phyloP scores from a whole-genome alignment of 53 echinoderm and acorn worm genomes.

The Glandiceps talaboti region DNA sequence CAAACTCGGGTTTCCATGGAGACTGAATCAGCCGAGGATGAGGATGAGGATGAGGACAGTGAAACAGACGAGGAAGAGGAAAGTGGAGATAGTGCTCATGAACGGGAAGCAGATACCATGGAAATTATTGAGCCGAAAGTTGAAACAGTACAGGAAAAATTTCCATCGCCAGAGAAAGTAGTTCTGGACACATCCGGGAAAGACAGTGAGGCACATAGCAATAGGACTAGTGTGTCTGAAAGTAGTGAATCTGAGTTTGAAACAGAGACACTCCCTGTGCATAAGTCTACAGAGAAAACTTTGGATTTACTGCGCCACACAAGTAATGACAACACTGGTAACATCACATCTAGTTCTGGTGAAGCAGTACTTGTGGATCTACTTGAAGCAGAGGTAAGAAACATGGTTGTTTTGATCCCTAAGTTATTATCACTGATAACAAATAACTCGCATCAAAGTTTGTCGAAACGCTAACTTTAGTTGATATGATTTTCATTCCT shows the following conservation, averaged over 20 bases:
- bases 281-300: no score
- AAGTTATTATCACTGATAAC: no score
- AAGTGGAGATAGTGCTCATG: background rate
- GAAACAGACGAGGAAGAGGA: background rate
- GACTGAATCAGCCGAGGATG: background rate
- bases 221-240: background rate
- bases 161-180: background rate
- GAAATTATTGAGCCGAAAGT: background rate
- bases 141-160: background rate
- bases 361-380: slow-evolving; percentile 13
- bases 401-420: no score
- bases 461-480: no score
- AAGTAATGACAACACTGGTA: background rate
- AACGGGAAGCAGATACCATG: background rate
- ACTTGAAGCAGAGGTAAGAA: slow-evolving; percentile 38
- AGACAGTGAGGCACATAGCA: background rate
- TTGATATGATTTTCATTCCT: no score
- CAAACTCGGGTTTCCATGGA: background rate
- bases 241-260: background rate
- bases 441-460: no score
- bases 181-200: no score
- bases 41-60: background rate
- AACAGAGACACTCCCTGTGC: background rate
- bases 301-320: background rate
- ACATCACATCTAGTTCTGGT: background rate